Conservation (phyloP, 2,888 invertebrate genomes). For the Sinelater perroti region DNA sequence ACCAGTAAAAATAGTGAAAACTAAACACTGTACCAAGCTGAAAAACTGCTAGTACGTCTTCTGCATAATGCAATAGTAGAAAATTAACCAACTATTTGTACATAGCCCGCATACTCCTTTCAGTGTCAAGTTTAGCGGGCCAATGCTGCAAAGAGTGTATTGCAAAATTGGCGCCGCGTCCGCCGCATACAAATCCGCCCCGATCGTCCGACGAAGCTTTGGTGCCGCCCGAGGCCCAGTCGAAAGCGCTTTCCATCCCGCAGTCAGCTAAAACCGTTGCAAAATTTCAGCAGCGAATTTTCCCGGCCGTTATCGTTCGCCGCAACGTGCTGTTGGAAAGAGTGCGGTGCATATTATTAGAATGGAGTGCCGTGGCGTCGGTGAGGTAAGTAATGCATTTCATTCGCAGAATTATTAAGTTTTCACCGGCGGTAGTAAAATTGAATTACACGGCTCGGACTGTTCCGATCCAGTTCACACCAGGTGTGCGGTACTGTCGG, state of each 20-base stretch:
- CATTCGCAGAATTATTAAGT: slow-evolving; percentile 13
- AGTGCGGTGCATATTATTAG: slow-evolving; percentile 3
- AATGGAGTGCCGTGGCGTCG: slow-evolving; percentile 1
- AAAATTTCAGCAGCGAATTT: slow-evolving; percentile 13
- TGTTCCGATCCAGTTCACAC: slow-evolving; percentile 19
- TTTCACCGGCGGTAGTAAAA: background rate
- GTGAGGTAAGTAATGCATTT: slow-evolving; percentile 17
- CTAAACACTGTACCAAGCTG: no score
- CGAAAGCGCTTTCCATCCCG: slow-evolving; percentile 8
- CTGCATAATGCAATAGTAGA: no score
- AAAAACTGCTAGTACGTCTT: no score
- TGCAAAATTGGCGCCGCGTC: slow-evolving; percentile 22
- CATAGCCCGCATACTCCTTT: no score
- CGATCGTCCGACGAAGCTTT: slow-evolving; percentile 9
- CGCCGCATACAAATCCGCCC: slow-evolving; percentile 35
- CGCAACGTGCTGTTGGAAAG: slow-evolving; percentile 7
- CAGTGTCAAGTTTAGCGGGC: slow-evolving; percentile 46
- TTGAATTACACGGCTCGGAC: slow-evolving; percentile 8
- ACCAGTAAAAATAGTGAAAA: no score
- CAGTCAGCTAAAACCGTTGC: slow-evolving; percentile 17
- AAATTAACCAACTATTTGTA: no score
- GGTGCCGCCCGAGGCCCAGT: slow-evolving; percentile 5
- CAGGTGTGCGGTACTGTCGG: slow-evolving; percentile 7
- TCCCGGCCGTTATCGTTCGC: slow-evolving; percentile 1
- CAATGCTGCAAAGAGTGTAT: slow-evolving; percentile 39